Conservation (phyloP, 2,113 vertebrate species). For the Naja naja region DNA sequence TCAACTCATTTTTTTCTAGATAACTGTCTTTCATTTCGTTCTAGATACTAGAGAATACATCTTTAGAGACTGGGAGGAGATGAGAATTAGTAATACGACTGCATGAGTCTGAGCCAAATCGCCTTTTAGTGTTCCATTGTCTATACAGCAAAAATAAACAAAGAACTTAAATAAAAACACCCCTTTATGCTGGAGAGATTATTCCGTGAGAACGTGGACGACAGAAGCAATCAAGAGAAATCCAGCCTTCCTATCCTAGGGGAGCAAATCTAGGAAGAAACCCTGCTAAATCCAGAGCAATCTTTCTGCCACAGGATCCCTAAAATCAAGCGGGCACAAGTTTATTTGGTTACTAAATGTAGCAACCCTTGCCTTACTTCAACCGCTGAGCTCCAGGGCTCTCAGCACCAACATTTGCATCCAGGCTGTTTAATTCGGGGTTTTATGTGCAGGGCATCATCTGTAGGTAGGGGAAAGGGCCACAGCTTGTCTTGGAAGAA, state of each 20-base stretch:
- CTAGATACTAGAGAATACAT: background rate
- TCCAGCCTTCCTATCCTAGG: background rate
- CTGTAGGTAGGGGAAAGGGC: background rate
- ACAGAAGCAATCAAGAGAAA: background rate
- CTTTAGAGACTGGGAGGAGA: background rate
- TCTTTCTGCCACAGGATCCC: background rate
- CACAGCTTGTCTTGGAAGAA: background rate
- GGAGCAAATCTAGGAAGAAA: background rate
- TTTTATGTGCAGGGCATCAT: background rate
- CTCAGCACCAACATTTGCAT: background rate
- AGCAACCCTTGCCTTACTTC: background rate
- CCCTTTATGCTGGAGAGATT: background rate
- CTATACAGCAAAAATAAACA: background rate
- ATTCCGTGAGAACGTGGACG: background rate
- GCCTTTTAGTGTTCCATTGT: background rate
- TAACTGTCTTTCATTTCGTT: background rate
- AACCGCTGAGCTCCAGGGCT: background rate
- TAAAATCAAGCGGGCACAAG: background rate
- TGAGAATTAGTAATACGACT: background rate
- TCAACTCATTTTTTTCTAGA: background rate
- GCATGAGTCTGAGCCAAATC: background rate
- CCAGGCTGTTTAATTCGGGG: background rate
- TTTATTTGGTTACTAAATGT: background rate
- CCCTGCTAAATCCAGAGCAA: background rate
- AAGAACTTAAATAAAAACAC: background rate